Evolutionary conservation across 2,797 vertebrate species (phyloP).

Genomic region (Periparus ater): DNA sequence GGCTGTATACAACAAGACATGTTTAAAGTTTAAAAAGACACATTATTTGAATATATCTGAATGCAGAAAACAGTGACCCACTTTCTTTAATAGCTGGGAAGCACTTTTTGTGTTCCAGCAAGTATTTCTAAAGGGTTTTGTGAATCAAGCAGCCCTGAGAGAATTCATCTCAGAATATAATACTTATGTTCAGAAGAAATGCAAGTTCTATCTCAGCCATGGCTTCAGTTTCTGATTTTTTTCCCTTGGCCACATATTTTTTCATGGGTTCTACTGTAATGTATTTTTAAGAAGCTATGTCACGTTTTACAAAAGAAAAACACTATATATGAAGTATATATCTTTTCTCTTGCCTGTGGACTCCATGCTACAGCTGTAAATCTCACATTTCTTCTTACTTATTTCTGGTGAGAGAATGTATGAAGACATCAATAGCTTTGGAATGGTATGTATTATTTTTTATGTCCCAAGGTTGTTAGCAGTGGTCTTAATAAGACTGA

Average conservation of each 20-base stretch:
- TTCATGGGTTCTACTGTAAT: neutral
- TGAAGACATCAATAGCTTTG: neutral
- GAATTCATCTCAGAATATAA: neutral
- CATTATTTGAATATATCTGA: neutral
- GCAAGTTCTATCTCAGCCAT: neutral
- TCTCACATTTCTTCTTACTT: neutral
- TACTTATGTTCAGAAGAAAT: slow-evolving; percentile 3
- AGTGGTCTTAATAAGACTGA: neutral
- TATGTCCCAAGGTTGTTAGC: neutral
- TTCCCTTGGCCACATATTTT: neutral
- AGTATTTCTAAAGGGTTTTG: neutral
- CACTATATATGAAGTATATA: neutral
- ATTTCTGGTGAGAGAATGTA: neutral
- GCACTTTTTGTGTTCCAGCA: neutral
- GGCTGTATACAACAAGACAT: neutral
- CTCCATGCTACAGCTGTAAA: neutral
- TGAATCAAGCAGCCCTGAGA: neutral
- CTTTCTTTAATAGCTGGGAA: neutral
- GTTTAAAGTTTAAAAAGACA: slow-evolving; percentile 31
- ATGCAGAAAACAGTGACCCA: neutral
- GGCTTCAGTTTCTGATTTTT: neutral
- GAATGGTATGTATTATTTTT: neutral
- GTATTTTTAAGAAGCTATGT: neutral
- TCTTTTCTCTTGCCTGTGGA: neutral
- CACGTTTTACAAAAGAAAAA: neutral